phyloP scores from a whole-genome alignment of 2,888 invertebrate genomes.

The Drosophila picticornis region DNA sequence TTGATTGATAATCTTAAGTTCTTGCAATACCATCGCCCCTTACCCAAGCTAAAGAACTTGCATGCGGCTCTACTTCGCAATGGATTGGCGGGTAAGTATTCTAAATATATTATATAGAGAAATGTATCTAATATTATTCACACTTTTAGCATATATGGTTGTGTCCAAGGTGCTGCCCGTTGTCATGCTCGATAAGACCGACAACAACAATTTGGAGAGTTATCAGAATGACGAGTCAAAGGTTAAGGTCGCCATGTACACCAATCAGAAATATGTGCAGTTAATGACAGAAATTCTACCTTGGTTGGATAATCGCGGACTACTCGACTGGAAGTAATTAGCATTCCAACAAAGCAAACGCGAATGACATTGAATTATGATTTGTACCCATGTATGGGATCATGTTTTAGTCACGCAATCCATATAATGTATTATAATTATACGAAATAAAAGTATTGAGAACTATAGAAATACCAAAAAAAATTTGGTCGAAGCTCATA shows the following conservation, averaged over 20 bases:
- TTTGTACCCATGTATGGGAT: constrained; percentile 3
- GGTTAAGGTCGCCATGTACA: constrained; percentile 79
- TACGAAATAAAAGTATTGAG: constrained; percentile 13
- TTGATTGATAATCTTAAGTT: constrained; percentile 81
- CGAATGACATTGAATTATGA: constrained; percentile 3
- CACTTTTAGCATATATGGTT: constrained; percentile 78
- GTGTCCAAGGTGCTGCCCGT: constrained; percentile 82
- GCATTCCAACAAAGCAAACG: neutral
- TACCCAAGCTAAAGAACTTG: constrained; percentile 81
- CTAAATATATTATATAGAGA: neutral
- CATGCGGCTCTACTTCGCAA: constrained; percentile 79
- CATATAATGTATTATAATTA: constrained; percentile 23
- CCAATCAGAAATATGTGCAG: constrained; percentile 81
- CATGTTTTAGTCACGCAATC: constrained; percentile 24
- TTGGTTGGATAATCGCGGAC: constrained; percentile 84
- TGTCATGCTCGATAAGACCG: constrained; percentile 80
- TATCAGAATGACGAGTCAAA: constrained; percentile 72
- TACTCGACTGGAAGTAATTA: constrained; percentile 78
- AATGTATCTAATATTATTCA: no score
- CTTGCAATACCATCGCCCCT: constrained; percentile 80
- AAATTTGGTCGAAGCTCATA: neutral
- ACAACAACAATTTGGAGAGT: constrained; percentile 64
- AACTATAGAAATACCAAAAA: neutral
- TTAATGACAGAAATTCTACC: constrained; percentile 80
- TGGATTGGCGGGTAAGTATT: constrained; percentile 80